phyloP scores from a whole-genome alignment of 1,140 invertebrate genomes.

The Hylaeus volcanicus region DNA sequence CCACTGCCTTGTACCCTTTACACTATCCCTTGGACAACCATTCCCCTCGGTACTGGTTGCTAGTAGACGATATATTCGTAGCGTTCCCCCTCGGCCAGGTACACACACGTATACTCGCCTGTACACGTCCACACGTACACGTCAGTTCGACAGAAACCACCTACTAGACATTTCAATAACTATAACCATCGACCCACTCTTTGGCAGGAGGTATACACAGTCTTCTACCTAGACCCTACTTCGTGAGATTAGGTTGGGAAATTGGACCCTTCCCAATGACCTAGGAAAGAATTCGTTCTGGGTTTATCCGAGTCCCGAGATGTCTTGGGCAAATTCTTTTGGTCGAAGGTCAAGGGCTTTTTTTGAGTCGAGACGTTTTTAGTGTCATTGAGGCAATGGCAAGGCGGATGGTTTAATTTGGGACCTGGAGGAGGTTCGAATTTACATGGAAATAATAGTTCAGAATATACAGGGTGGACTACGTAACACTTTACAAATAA shows the following conservation, averaged over 20 bases:
- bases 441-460: no score
- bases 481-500: no score
- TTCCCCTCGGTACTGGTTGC: slow-evolving; percentile 59
- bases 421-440: no score
- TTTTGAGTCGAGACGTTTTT: no score
- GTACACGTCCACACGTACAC: not conserved
- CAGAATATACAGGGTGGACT: no score
- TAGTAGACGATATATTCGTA: slow-evolving; percentile 52
- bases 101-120: not conserved
- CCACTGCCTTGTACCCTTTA: slow-evolving; percentile 56
- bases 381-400: no score
- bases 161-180: slow-evolving; percentile 64
- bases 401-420: no score
- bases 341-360: no score
- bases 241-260: slow-evolving; percentile 25
- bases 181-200: slow-evolving; percentile 49
- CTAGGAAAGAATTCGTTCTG: not conserved
- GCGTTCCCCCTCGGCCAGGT: not conserved
- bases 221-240: not conserved
- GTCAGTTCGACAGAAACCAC: slow-evolving; percentile 17
- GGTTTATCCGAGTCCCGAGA: not conserved
- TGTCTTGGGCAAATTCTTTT: not conserved
- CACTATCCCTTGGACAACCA: slow-evolving; percentile 41
- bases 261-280: slow-evolving; percentile 41
- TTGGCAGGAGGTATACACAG: not conserved